Base-by-base conservation (phyloP, 1,140 invertebrate species). In the Uloborus diversus region DNA sequence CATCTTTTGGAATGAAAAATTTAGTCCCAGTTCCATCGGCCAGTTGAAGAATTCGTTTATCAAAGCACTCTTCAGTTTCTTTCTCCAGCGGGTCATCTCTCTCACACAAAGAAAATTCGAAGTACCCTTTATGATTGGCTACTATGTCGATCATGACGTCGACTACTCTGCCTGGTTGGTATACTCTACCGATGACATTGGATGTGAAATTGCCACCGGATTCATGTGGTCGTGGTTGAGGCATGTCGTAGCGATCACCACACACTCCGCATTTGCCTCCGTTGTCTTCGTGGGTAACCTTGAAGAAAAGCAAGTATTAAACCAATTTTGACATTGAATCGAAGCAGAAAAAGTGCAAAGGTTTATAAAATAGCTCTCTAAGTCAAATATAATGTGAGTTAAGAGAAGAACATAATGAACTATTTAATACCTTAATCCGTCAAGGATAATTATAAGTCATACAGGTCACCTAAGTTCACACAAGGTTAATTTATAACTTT, bases 201-300 rank as follows among this genome's bases (percentile, higher is more conserved):
- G 92, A 94, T 83, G 90, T 97, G 84, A 91, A 89, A 83, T 91
- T 89, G 3, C 95, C 95, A 2, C 95, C 94, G 0, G 93, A 93
- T 87, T 97, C 96, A 84, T 97, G 94, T 0, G 92, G 92, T 33
- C 95, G 87, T 0, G 94, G 94, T 17, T 87, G 85, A 13, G 90
- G 86, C 1, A 92, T 85, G 68, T 94, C 90, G 84, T 91, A 93
- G 4, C 94, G 90, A 86, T 97, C 96, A 0, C 96, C 96, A 85
- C 95, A 97, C 20, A 95, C 88, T 0, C 96, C 96, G 84, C 96
- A 97, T 81, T 91, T 90, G 0, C 95, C 96, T 9, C 89, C 86
- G 86, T 97, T 96, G 84, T 93, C 90, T 81, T 92, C 89, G 92
- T 94, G 96, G 86, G 96, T 94, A 35, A 94, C 80, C 86, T 87